Evolutionary conservation across 23 tunicate species (phyloP).

Genomic region (Trididemnum miniatum): DNA sequence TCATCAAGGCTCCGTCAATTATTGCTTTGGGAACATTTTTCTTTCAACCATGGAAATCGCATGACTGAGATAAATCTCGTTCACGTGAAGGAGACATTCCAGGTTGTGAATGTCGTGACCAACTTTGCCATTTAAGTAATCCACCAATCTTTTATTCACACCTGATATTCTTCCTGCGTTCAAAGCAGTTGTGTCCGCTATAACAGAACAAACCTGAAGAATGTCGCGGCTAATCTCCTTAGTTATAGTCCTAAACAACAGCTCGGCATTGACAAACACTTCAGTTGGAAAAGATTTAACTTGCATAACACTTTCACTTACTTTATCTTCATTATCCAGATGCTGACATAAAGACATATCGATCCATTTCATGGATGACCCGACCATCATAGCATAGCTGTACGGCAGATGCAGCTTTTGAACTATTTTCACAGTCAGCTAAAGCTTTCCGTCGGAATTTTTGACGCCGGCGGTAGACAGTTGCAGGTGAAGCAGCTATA

Average conservation of each 20-base stretch:
- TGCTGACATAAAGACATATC: neutral
- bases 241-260: neutral
- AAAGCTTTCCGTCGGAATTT: no score
- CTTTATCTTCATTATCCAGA: neutral
- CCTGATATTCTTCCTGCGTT: neutral
- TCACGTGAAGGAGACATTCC: constrained; percentile 4
- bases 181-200: no score
- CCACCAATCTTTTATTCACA: neutral
- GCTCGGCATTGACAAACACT: neutral
- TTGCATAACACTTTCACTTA: neutral
- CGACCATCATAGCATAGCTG: neutral
- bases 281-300: neutral
- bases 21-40: neutral
- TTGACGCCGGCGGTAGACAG: no score
- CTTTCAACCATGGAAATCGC: neutral
- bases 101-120: constrained; percentile 17
- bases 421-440: neutral
- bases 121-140: neutral
- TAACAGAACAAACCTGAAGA: neutral
- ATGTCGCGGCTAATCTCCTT: neutral
- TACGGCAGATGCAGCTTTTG: neutral
- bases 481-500: no score
- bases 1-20: neutral
- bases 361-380: neutral
- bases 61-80: neutral